These are phyloP conservation scores for Drymonia ruficornis DNA, from an alignment of 2,888 invertebrate species.

Conservation along the genomic window DNA sequence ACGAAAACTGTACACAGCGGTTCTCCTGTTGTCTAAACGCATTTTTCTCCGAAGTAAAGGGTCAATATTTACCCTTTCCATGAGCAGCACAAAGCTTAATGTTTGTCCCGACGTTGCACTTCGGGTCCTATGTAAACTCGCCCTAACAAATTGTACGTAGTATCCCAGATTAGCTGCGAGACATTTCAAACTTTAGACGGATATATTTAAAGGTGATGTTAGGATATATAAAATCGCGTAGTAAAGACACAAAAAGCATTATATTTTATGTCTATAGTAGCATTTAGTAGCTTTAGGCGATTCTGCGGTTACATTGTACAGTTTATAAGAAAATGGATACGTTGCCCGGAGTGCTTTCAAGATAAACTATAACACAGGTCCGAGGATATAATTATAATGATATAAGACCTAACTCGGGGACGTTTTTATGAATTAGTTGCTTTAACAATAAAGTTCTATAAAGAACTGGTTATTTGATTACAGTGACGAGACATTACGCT, in stretches of 20 bases:
- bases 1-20: conserved; percentile 79
- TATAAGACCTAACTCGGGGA: conserved; percentile 56
- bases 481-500: conserved; percentile 25
- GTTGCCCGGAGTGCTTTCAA: conserved; percentile 58
- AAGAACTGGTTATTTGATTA: conserved; percentile 44
- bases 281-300: conserved; percentile 77
- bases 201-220: conserved; percentile 44
- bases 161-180: conserved; percentile 27
- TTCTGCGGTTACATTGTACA: conserved; percentile 73
- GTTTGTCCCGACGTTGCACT: conserved; percentile 82
- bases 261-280: conserved; percentile 77
- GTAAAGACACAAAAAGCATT: conserved; percentile 70
- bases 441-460: conserved; percentile 40
- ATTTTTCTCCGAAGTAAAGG: conserved; percentile 80
- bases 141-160: conserved; percentile 69
- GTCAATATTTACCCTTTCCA: conserved; percentile 78
- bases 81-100: conserved; percentile 80
- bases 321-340: conserved; percentile 62
- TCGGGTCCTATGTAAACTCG: conserved; percentile 80
- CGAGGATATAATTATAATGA: conserved; percentile 65
- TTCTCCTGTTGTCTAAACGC: conserved; percentile 74
- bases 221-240: conserved; percentile 9
- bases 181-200: conserved; percentile 46
- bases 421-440: conserved; percentile 57
- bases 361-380: conserved; percentile 58